Conservation (phyloP, 2,888 invertebrate genomes). For the Lasius platythorax region DNA sequence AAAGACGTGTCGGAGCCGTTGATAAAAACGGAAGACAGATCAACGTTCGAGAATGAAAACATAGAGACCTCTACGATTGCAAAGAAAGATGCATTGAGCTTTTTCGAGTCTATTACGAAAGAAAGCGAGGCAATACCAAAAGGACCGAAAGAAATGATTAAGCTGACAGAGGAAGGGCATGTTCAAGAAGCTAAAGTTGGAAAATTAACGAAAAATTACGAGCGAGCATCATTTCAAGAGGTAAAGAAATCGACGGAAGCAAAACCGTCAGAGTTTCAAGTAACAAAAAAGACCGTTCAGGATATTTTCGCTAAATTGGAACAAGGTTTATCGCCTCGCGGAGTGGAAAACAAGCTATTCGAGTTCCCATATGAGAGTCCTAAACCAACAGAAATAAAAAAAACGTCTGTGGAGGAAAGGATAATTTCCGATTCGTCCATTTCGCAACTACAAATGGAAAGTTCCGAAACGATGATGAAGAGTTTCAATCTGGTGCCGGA, state of each 20-base stretch:
- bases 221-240: constrained; percentile 83
- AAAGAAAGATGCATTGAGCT: constrained; percentile 89
- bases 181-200: constrained; percentile 82
- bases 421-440: constrained; percentile 80
- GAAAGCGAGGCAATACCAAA: constrained; percentile 82
- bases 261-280: constrained; percentile 71
- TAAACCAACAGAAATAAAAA: constrained; percentile 77
- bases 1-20: constrained; percentile 57
- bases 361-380: constrained; percentile 84
- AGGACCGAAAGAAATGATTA: constrained; percentile 85
- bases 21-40: constrained; percentile 71
- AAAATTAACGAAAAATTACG: constrained; percentile 84
- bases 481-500: constrained; percentile 89
- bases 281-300: constrained; percentile 80
- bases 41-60: constrained; percentile 81
- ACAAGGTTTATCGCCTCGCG: constrained; percentile 75
- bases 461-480: constrained; percentile 83
- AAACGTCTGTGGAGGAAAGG: constrained; percentile 81
- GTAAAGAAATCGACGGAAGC: constrained; percentile 75
- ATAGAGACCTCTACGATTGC: constrained; percentile 88
- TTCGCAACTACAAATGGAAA: constrained; percentile 81
- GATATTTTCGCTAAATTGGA: constrained; percentile 83
- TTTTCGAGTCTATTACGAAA: constrained; percentile 89
- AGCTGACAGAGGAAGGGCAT: constrained; percentile 80
- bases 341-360: constrained; percentile 83